Evolutionary conservation across 2,797 vertebrate species (phyloP).

Genomic region (Spizella passerina): DNA sequence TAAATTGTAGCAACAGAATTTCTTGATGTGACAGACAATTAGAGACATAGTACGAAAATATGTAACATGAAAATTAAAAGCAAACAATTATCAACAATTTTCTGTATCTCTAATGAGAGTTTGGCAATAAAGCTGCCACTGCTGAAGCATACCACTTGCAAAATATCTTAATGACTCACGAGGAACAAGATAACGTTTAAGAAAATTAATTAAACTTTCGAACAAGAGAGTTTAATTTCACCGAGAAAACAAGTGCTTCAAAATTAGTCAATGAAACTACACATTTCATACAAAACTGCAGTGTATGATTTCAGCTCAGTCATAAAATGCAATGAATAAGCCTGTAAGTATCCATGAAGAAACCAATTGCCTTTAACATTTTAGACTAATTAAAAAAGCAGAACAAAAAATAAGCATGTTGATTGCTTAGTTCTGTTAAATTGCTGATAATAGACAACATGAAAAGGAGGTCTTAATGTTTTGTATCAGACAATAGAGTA

Average conservation of each 20-base stretch:
- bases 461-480: background rate
- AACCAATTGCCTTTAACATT: constrained; percentile 26
- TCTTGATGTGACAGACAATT: background rate
- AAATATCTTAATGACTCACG: background rate
- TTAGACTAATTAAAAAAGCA: constrained; percentile 6
- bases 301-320: background rate
- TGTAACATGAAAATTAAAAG: background rate
- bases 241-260: background rate
- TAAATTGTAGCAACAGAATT: background rate
- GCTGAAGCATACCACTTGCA: background rate
- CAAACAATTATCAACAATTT: background rate
- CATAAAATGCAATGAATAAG: constrained; percentile 14
- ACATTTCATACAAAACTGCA: background rate
- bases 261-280: constrained; percentile 15
- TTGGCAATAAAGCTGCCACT: constrained; percentile 9
- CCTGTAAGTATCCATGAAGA: constrained; percentile 31
- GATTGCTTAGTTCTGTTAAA: constrained; percentile 28
- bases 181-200: background rate
- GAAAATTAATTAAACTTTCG: constrained; percentile 29
- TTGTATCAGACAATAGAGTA: background rate
- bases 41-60: background rate
- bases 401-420: background rate
- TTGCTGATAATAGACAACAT: background rate
- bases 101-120: background rate
- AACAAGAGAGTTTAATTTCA: constrained; percentile 5